These are phyloP conservation scores for Mionectes macconnelli DNA, from an alignment of 2,113 vertebrate species.

Conservation along the genomic window DNA sequence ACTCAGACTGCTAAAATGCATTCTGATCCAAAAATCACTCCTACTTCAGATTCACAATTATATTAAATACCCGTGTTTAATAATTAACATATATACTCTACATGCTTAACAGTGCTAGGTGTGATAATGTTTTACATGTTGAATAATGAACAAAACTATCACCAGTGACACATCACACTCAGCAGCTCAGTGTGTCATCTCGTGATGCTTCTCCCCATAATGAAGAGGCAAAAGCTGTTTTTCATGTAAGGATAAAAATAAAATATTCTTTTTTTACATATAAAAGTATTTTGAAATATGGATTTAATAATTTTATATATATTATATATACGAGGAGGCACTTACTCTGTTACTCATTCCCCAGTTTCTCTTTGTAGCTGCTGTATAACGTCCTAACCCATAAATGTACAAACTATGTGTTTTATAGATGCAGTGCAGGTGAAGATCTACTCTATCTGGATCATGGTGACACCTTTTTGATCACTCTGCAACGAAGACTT, in stretches of 20 bases:
- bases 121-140: neutral
- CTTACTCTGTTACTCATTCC: neutral
- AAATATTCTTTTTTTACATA: neutral
- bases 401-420: fast-evolving
- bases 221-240: neutral
- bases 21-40: neutral
- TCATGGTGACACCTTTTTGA: neutral
- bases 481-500: neutral
- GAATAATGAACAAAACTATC: neutral
- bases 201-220: neutral
- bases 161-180: neutral
- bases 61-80: neutral
- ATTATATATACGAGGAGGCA: too few species aligned
- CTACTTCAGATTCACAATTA: neutral
- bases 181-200: neutral
- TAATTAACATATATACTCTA: neutral
- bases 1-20: neutral
- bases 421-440: neutral
- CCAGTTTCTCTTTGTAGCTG: neutral
- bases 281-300: neutral
- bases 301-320: neutral
- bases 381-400: neutral
- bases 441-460: neutral
- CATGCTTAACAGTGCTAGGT: neutral
- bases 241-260: neutral